These are phyloP conservation scores for Eupeodes latifasciatus DNA, from an alignment of 2,888 invertebrate genomes.

Conservation along the genomic window DNA sequence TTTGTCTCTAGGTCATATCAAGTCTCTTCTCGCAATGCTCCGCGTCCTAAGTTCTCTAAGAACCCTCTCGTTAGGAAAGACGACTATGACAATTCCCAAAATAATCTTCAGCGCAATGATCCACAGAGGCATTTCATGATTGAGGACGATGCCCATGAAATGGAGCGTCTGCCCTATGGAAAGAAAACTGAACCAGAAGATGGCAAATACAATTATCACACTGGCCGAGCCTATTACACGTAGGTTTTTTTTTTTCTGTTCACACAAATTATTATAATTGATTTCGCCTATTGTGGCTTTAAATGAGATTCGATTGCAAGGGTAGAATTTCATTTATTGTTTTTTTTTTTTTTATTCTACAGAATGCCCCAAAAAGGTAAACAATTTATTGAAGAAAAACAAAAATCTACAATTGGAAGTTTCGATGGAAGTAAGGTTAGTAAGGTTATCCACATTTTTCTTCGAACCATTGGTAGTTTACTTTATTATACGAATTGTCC, in stretches of 20 bases:
- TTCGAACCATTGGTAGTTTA: too few relatives aligned
- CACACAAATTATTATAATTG: too few relatives aligned
- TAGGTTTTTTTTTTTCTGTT: constrained; percentile 66
- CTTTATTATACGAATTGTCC: too few relatives aligned
- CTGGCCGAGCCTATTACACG: constrained; percentile 79
- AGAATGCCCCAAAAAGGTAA: constrained; percentile 77
- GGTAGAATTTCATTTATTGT: neutral
- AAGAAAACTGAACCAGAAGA: constrained; percentile 51
- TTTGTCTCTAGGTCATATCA: constrained; percentile 72
- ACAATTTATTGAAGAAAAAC: constrained; percentile 76
- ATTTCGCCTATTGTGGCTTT: too few relatives aligned
- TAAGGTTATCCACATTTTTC: neutral
- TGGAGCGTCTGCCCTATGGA: constrained; percentile 78
- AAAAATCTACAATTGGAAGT: constrained; percentile 71
- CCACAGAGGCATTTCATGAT: constrained; percentile 78
- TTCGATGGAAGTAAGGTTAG: constrained; percentile 55
- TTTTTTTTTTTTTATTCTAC: constrained; percentile 14
- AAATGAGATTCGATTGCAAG: neutral
- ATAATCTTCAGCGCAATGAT: constrained; percentile 77
- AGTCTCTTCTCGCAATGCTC: constrained; percentile 77
- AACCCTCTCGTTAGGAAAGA: constrained; percentile 75
- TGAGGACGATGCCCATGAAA: constrained; percentile 78
- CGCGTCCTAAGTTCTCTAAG: constrained; percentile 77
- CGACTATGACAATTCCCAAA: constrained; percentile 74
- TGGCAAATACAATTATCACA: constrained; percentile 77